Evolutionary conservation across 1,140 invertebrate species (phyloP).

Genomic region (Bombus impatiens): DNA sequence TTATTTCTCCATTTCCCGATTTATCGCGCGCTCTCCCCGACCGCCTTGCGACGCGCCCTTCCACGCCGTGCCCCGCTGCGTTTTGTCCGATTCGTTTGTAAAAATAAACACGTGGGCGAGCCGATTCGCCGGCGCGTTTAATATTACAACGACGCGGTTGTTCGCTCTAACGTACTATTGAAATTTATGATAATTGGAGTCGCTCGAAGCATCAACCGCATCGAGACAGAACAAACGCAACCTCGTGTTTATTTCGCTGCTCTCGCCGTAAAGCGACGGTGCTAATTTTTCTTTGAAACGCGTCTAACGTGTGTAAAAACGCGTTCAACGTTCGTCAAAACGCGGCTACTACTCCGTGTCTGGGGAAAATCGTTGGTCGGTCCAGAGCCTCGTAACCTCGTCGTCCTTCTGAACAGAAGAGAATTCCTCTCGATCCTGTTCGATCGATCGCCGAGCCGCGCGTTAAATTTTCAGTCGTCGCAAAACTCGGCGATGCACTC

Average conservation of each 20-base stretch:
- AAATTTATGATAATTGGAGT: slow-evolving; percentile 61
- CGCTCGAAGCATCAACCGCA: background rate
- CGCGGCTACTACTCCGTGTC: too few species aligned
- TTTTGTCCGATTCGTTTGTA: background rate
- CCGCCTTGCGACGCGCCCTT: background rate
- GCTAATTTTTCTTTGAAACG: background rate
- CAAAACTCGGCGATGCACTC: too few species aligned
- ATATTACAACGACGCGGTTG: slow-evolving; percentile 32
- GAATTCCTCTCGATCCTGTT: too few species aligned
- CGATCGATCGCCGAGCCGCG: too few species aligned
- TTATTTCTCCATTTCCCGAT: slow-evolving; percentile 20
- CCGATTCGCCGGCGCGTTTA: slow-evolving; percentile 36
- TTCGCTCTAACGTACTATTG: slow-evolving; percentile 42
- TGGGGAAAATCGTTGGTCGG: too few species aligned
- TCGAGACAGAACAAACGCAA: background rate
- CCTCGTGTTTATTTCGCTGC: background rate
- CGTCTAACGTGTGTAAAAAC: too few species aligned
- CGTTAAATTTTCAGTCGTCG: too few species aligned
- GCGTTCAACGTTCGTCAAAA: too few species aligned
- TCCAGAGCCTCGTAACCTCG: too few species aligned
- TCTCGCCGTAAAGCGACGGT: background rate
- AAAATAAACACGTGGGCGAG: background rate
- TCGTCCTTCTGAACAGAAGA: too few species aligned
- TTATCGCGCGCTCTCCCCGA: background rate
- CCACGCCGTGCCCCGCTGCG: background rate